Percentiles rank a stretch among this genome's conserved stretches.
phyloP scores from a whole-genome alignment of 2,113 vertebrate genomes.

The Ochotona princeps region DNA sequence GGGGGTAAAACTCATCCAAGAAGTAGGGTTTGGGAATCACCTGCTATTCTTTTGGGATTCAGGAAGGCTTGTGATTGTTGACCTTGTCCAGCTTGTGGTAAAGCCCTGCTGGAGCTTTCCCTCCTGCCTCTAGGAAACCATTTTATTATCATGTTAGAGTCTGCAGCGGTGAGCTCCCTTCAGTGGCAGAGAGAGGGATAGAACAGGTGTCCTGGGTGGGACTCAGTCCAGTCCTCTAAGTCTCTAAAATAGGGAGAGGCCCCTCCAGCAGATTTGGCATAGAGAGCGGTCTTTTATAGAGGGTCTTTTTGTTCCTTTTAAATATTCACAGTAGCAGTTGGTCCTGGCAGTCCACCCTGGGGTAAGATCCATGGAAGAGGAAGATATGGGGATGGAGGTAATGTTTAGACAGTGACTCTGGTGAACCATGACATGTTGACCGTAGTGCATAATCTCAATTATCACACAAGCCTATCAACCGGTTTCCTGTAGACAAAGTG shows the following conservation, averaged over 20 bases:
- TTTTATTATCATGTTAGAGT: background rate
- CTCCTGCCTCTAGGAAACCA: background rate
- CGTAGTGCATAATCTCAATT: background rate
- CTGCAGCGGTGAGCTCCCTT: background rate
- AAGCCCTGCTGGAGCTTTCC: no score
- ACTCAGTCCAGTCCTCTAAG: background rate
- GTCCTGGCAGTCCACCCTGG: conserved; percentile 19
- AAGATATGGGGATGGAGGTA: background rate
- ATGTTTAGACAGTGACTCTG: background rate
- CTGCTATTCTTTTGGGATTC: background rate
- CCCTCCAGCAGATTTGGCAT: background rate
- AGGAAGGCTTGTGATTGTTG: background rate
- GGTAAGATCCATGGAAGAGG: background rate
- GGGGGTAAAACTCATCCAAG: no score
- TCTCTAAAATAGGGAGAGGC: background rate
- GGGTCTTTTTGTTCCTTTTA: background rate
- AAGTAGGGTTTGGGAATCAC: no score
- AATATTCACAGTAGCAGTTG: background rate
- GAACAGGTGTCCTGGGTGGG: background rate
- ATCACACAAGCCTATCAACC: background rate
- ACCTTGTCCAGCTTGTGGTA: no score
- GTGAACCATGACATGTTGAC: background rate
- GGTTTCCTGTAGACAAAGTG: background rate
- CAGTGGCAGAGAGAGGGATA: no score
- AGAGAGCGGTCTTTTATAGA: no score